Percentiles rank a stretch among this genome's conserved stretches.
These are phyloP conservation scores for Drosophila merina DNA, from an alignment of 2,888 invertebrate species.

Conservation along the genomic window DNA sequence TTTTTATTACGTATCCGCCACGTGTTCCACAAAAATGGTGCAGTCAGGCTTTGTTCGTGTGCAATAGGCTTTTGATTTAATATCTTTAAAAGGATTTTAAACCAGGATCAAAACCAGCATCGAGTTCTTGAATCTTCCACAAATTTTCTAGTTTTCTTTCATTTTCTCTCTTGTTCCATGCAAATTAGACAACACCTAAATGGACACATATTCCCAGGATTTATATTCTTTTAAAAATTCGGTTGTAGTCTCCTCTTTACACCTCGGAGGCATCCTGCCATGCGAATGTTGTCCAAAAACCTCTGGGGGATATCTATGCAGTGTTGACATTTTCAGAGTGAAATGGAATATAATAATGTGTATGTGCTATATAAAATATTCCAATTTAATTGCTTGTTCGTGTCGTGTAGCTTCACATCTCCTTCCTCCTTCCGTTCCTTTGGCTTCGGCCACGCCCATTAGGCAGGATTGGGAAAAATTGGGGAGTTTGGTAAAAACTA, in stretches of 20 bases:
- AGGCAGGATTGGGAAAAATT: conserved; percentile 3
- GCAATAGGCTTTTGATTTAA: too few species aligned
- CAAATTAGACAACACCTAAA: too few species aligned
- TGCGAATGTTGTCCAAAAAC: conserved; percentile 11
- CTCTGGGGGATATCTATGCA: neutral
- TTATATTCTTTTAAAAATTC: too few species aligned
- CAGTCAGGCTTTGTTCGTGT: neutral
- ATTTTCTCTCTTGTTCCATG: too few species aligned
- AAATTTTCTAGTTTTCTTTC: too few species aligned
- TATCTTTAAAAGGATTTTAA: too few species aligned
- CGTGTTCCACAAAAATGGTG: conserved; percentile 13
- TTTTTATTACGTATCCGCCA: conserved; percentile 21
- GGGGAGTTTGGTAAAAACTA: conserved; percentile 13
- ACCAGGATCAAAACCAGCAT: too few species aligned
- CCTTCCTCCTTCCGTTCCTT: neutral
- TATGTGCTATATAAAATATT: conserved; percentile 24
- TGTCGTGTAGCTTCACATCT: conserved; percentile 34
- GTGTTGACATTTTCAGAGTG: neutral
- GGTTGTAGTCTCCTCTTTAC: too few species aligned
- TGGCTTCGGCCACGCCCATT: conserved; percentile 3
- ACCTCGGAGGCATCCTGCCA: conserved; percentile 14
- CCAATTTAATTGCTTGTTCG: conserved; percentile 58
- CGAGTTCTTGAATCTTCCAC: too few species aligned
- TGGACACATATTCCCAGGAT: too few species aligned
- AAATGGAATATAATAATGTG: conserved; percentile 3